phyloP scores from a whole-genome alignment of 2,888 invertebrate species.

The Dynastes grantii region DNA sequence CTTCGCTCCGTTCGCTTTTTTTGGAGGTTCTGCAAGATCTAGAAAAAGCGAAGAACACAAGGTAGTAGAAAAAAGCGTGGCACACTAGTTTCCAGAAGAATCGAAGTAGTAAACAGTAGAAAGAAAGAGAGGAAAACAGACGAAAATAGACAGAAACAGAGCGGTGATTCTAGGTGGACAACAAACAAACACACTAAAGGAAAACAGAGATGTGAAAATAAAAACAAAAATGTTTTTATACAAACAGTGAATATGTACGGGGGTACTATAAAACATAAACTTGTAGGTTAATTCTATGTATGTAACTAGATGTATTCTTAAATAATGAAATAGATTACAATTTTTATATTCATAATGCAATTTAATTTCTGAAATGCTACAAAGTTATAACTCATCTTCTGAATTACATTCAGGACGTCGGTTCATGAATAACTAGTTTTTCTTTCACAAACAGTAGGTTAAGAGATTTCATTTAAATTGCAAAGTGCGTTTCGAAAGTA shows the following conservation, averaged over 20 bases:
- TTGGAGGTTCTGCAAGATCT: constrained; percentile 99
- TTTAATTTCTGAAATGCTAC: too few relatives aligned
- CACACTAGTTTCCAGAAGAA: constrained; percentile 68
- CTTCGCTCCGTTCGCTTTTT: constrained; percentile 98
- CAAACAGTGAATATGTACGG: background rate
- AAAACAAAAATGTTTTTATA: constrained; percentile 33
- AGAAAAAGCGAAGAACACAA: constrained; percentile 94
- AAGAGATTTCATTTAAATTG: too few relatives aligned
- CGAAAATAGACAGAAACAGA: constrained; percentile 58
- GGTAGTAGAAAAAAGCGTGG: constrained; percentile 80
- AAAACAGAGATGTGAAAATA: constrained; percentile 36
- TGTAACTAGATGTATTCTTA: background rate
- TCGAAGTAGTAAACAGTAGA: constrained; percentile 66
- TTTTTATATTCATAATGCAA: too few relatives aligned
- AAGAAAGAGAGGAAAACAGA: constrained; percentile 61
- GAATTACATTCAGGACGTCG: too few relatives aligned
- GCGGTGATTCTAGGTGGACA: constrained; percentile 50
- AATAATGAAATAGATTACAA: too few relatives aligned
- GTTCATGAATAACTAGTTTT: too few relatives aligned
- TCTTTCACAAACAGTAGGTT: too few relatives aligned
- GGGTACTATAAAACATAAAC: constrained; percentile 12
- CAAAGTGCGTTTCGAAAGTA: too few relatives aligned
- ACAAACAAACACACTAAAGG: constrained; percentile 42
- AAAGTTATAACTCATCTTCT: too few relatives aligned
- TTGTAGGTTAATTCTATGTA: constrained; percentile 34